Conservation (phyloP, 2,113 vertebrate genomes). For the Phyllopteryx taeniolatus region DNA sequence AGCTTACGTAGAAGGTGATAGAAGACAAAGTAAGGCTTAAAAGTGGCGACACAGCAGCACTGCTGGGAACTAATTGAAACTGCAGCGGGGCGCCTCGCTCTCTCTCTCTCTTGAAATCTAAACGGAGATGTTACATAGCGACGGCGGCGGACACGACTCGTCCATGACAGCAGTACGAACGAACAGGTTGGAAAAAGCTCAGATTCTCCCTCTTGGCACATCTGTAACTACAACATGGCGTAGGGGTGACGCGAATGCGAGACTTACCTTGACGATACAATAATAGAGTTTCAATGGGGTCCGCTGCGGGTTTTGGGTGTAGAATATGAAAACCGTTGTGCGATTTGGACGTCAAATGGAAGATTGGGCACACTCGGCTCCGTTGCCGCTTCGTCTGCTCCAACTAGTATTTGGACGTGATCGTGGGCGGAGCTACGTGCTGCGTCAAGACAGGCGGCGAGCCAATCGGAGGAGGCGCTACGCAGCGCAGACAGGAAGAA, state of each 20-base stretch:
- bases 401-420: slow-evolving; percentile 59
- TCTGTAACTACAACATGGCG: slow-evolving; percentile 45
- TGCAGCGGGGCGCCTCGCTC: slow-evolving; percentile 3
- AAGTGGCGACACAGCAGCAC: slow-evolving; percentile 40
- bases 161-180: slow-evolving; percentile 13
- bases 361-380: slow-evolving; percentile 9
- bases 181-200: slow-evolving; percentile 41
- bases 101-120: slow-evolving; percentile 8
- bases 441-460: slow-evolving; percentile 55
- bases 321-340: slow-evolving; percentile 2
- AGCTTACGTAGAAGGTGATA: not conserved
- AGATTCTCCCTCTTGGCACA: slow-evolving; percentile 53
- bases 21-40: not conserved
- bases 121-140: not conserved
- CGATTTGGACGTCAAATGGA: not conserved
- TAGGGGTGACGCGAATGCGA: not conserved
- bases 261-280: slow-evolving; percentile 58
- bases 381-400: slow-evolving; percentile 43
- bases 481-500: slow-evolving; percentile 8
- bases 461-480: slow-evolving; percentile 55
- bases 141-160: not conserved
- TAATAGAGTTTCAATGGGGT: slow-evolving; percentile 11
- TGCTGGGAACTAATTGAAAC: slow-evolving; percentile 34
- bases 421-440: slow-evolving; percentile 67
- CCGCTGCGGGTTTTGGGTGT: slow-evolving; percentile 1